phyloP scores from a whole-genome alignment of 2,797 vertebrate species.

The Acanthopagrus latus region DNA sequence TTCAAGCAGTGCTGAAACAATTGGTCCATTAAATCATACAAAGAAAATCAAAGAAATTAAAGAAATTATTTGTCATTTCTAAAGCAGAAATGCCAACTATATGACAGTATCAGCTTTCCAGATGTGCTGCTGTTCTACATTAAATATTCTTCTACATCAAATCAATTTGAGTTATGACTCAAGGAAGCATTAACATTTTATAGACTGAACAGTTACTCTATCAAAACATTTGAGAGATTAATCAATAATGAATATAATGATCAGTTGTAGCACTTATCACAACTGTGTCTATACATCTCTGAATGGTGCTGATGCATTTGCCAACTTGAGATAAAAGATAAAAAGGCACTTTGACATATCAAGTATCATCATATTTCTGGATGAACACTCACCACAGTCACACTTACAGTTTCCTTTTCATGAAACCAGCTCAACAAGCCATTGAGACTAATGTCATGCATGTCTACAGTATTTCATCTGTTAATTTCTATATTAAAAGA shows the following conservation, averaged over 20 bases:
- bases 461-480: no score
- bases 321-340: background rate
- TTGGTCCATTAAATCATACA: no score
- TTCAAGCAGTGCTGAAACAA: background rate
- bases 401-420: background rate
- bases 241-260: background rate
- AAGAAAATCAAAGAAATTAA: no score
- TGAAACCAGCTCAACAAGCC: background rate
- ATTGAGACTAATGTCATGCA: background rate
- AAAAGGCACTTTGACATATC: background rate
- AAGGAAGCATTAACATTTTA: no score
- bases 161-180: no score
- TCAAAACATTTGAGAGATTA: background rate
- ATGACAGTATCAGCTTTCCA: no score
- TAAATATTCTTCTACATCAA: no score
- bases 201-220: background rate
- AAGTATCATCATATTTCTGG: background rate
- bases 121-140: no score
- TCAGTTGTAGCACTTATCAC: background rate
- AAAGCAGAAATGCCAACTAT: no score
- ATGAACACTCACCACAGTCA: background rate
- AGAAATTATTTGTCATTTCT: no score
- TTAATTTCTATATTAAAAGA: no score
- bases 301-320: background rate
- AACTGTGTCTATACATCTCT: background rate